These are phyloP conservation scores for Leptinotarsa juncta DNA, from an alignment of 2,888 invertebrate genomes.

Conservation along the genomic window DNA sequence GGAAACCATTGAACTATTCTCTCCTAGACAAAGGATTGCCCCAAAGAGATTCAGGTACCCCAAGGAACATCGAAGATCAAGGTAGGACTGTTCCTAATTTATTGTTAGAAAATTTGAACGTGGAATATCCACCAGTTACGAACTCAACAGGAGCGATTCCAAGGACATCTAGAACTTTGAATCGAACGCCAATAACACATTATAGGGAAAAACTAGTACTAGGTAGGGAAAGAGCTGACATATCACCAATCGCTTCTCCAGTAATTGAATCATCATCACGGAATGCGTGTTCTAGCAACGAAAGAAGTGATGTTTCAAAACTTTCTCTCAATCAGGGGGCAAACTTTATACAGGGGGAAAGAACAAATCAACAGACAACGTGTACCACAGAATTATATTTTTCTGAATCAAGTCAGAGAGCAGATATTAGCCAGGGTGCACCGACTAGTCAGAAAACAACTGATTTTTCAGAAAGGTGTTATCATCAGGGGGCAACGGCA, in stretches of 20 bases:
- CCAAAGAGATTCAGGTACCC: not conserved
- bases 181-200: not conserved
- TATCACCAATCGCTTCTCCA: not conserved
- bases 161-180: not conserved
- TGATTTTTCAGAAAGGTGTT: not conserved
- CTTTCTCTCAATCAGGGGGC: not conserved
- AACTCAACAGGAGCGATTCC: not conserved
- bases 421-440: not conserved
- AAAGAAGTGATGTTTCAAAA: not conserved
- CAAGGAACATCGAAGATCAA: conserved; percentile 1
- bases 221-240: not conserved
- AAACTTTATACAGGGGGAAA: not conserved
- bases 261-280: not conserved
- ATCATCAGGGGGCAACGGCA: no score
- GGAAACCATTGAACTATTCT: not conserved
- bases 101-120: not conserved
- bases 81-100: not conserved
- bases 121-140: not conserved
- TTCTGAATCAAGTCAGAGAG: not conserved
- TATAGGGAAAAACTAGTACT: not conserved
- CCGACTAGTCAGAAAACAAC: not conserved
- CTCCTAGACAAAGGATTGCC: not conserved
- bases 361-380: not conserved
- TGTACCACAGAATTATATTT: not conserved
- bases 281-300: no score